A percentile compares a stretch with the other conserved stretches of the same genome.
Evolutionary conservation across 2,113 vertebrate genomes (phyloP).

Genomic region (Antechinus stuartii): DNA sequence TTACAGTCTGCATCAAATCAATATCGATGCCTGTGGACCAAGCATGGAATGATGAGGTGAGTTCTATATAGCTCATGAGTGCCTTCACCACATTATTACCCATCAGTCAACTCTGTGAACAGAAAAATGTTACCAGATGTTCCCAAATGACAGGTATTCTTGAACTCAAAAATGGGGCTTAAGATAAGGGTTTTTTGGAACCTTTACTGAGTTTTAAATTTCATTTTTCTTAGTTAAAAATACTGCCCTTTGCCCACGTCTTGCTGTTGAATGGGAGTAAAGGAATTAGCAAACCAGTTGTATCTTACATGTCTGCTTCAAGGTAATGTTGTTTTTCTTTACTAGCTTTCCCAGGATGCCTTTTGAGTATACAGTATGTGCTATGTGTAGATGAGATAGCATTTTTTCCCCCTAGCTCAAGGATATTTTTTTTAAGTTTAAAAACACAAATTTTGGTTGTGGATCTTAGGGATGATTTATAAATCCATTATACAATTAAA

Average conservation of each 20-base stretch:
- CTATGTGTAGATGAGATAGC: neutral
- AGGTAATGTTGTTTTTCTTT: neutral
- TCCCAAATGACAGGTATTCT: slow-evolving; percentile 44
- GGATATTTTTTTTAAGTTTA: neutral
- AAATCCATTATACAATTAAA: neutral
- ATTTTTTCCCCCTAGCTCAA: neutral
- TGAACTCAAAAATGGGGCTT: slow-evolving; percentile 6
- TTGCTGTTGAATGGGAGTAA: neutral
- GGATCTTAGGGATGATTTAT: slow-evolving; percentile 19
- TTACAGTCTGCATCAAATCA: slow-evolving; percentile 50
- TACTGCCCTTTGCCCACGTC: neutral
- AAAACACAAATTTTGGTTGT: neutral
- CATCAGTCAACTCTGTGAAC: slow-evolving; percentile 40
- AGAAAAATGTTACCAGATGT: slow-evolving; percentile 42
- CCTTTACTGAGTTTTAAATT: neutral
- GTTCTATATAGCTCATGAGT: slow-evolving; percentile 42
- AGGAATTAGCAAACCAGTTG: neutral
- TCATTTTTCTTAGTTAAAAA: neutral
- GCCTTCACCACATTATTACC: slow-evolving; percentile 41
- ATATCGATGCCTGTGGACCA: slow-evolving; percentile 48
- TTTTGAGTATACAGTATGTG: neutral
- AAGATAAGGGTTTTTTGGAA: slow-evolving; percentile 14
- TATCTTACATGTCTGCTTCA: neutral
- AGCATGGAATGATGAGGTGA: slow-evolving; percentile 58
- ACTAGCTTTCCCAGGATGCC: neutral